Percentiles rank a stretch among this genome's conserved stretches.
phyloP scores from a whole-genome alignment of 2,888 invertebrate species.

The Choreutis nemorana region DNA sequence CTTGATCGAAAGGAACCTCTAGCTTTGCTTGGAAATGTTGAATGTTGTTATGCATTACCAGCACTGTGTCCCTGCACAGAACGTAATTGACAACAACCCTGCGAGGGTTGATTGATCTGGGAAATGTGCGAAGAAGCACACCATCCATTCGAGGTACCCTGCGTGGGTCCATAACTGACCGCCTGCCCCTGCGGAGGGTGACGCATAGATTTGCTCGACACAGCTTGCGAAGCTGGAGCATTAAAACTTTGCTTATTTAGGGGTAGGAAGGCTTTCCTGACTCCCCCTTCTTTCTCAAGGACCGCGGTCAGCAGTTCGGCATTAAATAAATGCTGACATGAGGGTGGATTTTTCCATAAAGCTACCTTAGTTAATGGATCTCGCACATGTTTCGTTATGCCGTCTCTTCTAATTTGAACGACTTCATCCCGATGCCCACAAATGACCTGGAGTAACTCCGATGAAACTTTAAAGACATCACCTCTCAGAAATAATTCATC shows the following conservation, averaged over 20 bases:
- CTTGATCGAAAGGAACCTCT: conserved; percentile 5
- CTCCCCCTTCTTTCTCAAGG: no score
- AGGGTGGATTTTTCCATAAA: no score
- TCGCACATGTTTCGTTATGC: no score
- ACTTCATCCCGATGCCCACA: neutral
- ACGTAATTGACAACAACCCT: conserved; percentile 3
- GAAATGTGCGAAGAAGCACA: neutral
- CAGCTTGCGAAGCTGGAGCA: no score
- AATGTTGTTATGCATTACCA: no score
- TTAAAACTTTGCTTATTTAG: no score
- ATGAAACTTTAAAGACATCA: neutral
- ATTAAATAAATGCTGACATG: no score
- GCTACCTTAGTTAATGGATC: no score
- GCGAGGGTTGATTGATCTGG: conserved; percentile 7
- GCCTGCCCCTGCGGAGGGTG: conserved; percentile 9
- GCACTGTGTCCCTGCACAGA: neutral
- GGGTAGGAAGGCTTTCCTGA: no score
- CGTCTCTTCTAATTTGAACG: no score
- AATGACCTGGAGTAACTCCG: neutral
- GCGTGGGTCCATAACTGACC: conserved; percentile 8
- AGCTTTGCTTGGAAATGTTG: neutral
- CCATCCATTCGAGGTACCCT: conserved; percentile 4
- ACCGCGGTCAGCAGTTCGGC: no score
- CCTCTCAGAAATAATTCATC: neutral
- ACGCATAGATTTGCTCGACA: no score